A percentile compares a stretch with the other conserved stretches of the same genome.
Evolutionary conservation across 2,888 invertebrate species (phyloP).

Genomic region (Thalpophila matura): DNA sequence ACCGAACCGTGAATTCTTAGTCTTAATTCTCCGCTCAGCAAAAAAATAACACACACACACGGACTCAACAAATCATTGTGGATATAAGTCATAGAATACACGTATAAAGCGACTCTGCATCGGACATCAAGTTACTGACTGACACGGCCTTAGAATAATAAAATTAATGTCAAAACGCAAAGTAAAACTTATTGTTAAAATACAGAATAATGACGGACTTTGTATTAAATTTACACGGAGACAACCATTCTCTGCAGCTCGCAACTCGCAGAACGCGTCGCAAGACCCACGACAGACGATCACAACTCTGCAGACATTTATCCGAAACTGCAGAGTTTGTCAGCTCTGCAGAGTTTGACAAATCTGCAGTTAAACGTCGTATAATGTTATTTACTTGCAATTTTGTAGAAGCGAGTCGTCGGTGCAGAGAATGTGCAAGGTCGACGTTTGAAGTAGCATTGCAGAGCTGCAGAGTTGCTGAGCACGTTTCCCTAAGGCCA

Average conservation of each 20-base stretch:
- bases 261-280: conserved; percentile 24
- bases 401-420: conserved; percentile 15
- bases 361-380: too few relatives aligned
- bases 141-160: conserved; percentile 66
- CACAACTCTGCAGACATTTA: conserved; percentile 34
- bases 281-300: conserved; percentile 14
- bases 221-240: conserved; percentile 14
- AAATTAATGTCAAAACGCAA: conserved; percentile 36
- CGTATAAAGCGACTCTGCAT: conserved; percentile 77
- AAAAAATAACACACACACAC: neutral
- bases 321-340: conserved; percentile 35
- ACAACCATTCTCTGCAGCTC: conserved; percentile 41
- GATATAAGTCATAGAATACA: conserved; percentile 39
- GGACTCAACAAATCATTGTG: conserved; percentile 41
- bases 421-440: conserved; percentile 12
- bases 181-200: conserved; percentile 44
- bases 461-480: conserved; percentile 48
- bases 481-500: conserved; percentile 72
- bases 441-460: conserved; percentile 31
- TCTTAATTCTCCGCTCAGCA: conserved; percentile 26
- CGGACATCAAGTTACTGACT: conserved; percentile 71
- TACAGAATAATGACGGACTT: conserved; percentile 24
- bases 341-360: conserved; percentile 27
- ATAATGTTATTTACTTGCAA: conserved; percentile 17
- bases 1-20: neutral